Conservation (phyloP, 2,888 invertebrate genomes). For the Rhingia rostrata region DNA sequence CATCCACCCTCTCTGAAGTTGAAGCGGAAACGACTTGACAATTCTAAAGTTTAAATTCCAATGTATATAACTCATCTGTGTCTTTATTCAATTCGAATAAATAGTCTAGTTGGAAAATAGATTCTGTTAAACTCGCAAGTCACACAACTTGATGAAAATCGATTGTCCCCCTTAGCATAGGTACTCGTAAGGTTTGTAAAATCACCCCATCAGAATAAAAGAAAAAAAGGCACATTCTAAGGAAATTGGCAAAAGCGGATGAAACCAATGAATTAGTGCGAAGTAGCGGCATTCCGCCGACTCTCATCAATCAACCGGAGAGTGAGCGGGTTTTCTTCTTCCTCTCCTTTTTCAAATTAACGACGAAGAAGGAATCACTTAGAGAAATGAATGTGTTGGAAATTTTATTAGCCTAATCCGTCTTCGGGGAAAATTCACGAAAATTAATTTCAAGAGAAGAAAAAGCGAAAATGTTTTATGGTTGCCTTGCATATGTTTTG, state of each 20-base stretch:
- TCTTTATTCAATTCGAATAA: slow-evolving; percentile 31
- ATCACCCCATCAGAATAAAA: slow-evolving; percentile 19
- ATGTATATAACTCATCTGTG: slow-evolving; percentile 22
- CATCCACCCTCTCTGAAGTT: background rate
- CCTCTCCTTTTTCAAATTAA: slow-evolving; percentile 68
- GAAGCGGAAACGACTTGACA: background rate
- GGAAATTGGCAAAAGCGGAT: slow-evolving; percentile 65
- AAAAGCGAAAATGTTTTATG: slow-evolving; percentile 55
- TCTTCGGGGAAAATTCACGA: slow-evolving; percentile 68
- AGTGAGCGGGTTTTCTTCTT: slow-evolving; percentile 59
- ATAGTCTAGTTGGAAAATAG: slow-evolving; percentile 2
- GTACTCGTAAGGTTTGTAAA: slow-evolving; percentile 28
- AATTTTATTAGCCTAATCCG: slow-evolving; percentile 68
- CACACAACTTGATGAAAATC: slow-evolving; percentile 46
- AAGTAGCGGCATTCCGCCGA: slow-evolving; percentile 65
- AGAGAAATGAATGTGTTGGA: slow-evolving; percentile 72
- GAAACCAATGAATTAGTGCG: slow-evolving; percentile 68
- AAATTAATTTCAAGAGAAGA: slow-evolving; percentile 64
- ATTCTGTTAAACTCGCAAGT: slow-evolving; percentile 13
- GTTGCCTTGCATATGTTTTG: slow-evolving; percentile 65
- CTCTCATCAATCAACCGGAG: slow-evolving; percentile 70
- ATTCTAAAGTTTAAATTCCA: slow-evolving; percentile 42
- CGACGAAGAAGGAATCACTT: slow-evolving; percentile 66
- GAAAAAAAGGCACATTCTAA: slow-evolving; percentile 31
- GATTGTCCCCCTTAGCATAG: slow-evolving; percentile 42